Evolutionary conservation across 2,797 vertebrate species (phyloP), one percentile per base, ranked within the genome.

Genomic region (Neosilurus mollespiculum): DNA sequence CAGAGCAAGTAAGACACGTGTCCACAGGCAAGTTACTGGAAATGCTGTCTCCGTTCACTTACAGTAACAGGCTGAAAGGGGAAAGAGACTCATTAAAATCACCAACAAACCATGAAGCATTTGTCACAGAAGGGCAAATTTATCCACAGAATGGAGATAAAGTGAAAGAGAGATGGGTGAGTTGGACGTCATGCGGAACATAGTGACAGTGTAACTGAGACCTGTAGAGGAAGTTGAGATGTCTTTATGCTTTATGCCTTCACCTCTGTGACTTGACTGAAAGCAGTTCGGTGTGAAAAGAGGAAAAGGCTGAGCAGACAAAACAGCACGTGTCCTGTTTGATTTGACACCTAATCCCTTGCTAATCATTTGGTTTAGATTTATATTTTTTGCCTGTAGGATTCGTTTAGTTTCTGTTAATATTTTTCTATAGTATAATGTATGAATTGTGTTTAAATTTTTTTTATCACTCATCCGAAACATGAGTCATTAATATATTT

Each of bases 81-180:
- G 37, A 43, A 71, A 72, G 80, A 94, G 91, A 89, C 93, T 94
- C 93, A 95, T 94, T 94, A 94, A 94, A 93, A 93, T 87, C 89
- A 88, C 89, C 93, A 94, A 88, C 91, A 93, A 92, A 93, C 91
- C 94, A 85, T 94, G 90, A 91, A 90, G 87, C 88, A 89, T 82
- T 85, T 87, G 90, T 94, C 92, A 93, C 82, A 66, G 87, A 85
- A 90, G 88, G 91, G 91, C 88, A 89, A 91, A 90, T 87, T 88
- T 85, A 85, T 92, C 91, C 91, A 91, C 92, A 88, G 80, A 77
- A 66, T 87, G 87, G 87, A 81, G 72, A 87, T 85, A 67, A 83
- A 86, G 84, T 86, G 84, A 81, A 89, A 84, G 80, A 49, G 34
- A 86, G 79, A 82, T 56, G 62, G 80, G 75, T 73, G 86, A 88